Evolutionary conservation across 2,888 invertebrate genomes (phyloP), one percentile per base, ranked within the genome.

Genomic region (Brachynemurus nebulosus): DNA sequence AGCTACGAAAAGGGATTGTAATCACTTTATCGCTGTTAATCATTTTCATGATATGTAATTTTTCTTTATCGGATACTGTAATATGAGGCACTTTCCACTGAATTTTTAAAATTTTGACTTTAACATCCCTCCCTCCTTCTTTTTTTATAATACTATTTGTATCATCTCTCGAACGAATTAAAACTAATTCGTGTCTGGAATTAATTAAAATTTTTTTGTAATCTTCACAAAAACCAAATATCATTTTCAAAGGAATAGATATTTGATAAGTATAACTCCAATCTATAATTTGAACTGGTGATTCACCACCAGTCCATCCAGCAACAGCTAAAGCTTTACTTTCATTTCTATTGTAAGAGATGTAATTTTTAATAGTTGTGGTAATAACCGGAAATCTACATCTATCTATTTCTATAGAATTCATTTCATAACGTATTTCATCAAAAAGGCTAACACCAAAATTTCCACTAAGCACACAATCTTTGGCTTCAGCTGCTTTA

Each of bases 281-380:
- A 38, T 52, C 42, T 2, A 46, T 47, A 39, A 50, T 23, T 20
- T 45, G 35, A 11, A 34, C 36, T 14, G 40, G 17, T 9, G 46
- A 42, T 17, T 17, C 19, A 17, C 21, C 19, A 42, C 11, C 39
- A 27, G 25, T 39, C 30, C 30, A 30, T 12, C 30, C 30, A 30
- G 30, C 30, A 30, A 30, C 14, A 12, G n/a, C n/a, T 30, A 30
- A 30, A 30, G 30, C 30, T 14, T 30, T 14, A 30, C 30, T 30
- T 30, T 30, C 30, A 30, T 30, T 30, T 30, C 14, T 30, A 12
- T n/a, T 12, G 30, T 30, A 30, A 14, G 30, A 30, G 14, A 30
- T n/a, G 14, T 30, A 30, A 30, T 30, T 30, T 30, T 30, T 30
- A 30, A 30, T 30, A 12, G 30, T 30, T 30, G 30, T 12, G 14